Evolutionary conservation across 2,797 vertebrate species (phyloP).

Genomic region (Morus bassanus): DNA sequence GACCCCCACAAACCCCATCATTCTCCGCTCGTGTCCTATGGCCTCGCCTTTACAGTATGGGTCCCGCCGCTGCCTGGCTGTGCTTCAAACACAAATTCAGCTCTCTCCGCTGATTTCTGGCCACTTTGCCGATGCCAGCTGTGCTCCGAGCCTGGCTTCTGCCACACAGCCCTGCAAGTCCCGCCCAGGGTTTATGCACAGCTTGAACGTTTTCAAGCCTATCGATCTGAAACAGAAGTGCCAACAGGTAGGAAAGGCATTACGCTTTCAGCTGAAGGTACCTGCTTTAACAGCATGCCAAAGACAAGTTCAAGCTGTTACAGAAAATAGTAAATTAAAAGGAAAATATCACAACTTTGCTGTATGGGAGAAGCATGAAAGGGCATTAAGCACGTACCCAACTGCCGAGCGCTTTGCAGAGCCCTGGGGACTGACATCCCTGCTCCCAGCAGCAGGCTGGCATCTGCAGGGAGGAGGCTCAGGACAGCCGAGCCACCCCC

Average conservation of each 20-base stretch:
- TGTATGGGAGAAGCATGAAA: rapidly evolving
- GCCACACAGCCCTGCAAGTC: not conserved
- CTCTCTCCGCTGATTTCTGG: not conserved
- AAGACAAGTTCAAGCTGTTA: not conserved
- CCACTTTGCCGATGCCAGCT: not conserved
- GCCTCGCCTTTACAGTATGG: too few relatives aligned
- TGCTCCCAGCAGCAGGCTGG: not conserved
- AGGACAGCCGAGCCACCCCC: not conserved
- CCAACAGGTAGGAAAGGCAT: not conserved
- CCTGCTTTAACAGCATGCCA: rapidly evolving
- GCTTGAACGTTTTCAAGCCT: not conserved
- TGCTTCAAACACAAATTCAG: not conserved
- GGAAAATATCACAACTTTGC: not conserved
- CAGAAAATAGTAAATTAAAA: not conserved
- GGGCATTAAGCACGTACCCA: not conserved
- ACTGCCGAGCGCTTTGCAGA: rapidly evolving
- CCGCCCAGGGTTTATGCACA: rapidly evolving
- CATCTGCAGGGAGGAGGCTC: not conserved
- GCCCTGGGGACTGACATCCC: not conserved
- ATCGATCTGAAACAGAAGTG: not conserved
- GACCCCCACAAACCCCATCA: not conserved
- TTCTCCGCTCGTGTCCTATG: not conserved
- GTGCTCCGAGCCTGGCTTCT: not conserved
- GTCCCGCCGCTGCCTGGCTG: not conserved
- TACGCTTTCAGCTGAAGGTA: not conserved